Conservation (phyloP, 2,888 invertebrate genomes). For the Cancer borealis region DNA sequence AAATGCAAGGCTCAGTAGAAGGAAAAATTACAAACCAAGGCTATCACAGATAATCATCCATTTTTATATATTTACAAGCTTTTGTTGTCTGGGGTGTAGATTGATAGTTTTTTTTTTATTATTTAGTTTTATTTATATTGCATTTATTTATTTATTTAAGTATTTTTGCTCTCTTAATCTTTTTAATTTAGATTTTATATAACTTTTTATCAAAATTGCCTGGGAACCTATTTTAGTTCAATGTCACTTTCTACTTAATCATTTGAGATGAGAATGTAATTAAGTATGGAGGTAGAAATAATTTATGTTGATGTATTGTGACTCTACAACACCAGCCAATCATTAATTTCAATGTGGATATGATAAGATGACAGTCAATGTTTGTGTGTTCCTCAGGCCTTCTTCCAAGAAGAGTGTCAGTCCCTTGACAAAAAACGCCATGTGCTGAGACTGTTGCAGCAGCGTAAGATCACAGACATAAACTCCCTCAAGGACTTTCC, state of each 20-base stretch:
- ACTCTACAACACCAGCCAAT: slow-evolving; percentile 9
- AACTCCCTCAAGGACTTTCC: slow-evolving; percentile 87
- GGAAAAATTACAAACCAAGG: too few relatives aligned
- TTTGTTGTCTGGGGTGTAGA: too few relatives aligned
- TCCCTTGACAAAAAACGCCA: slow-evolving; percentile 94
- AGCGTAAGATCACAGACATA: slow-evolving; percentile 88
- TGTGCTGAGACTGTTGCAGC: slow-evolving; percentile 94
- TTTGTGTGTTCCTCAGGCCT: slow-evolving; percentile 82
- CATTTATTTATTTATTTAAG: neutral
- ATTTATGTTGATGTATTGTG: neutral
- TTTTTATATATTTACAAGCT: neutral
- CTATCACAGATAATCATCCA: neutral
- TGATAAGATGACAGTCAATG: slow-evolving; percentile 1
- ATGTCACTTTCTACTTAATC: neutral
- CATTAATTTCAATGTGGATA: neutral
- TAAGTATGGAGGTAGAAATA: neutral
- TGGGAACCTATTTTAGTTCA: neutral
- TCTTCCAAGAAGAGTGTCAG: slow-evolving; percentile 95
- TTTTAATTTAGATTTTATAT: neutral
- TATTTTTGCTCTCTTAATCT: neutral
- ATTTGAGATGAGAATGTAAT: neutral
- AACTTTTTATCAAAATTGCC: neutral
- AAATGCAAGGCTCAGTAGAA: neutral
- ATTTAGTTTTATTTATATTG: slow-evolving; percentile 36
- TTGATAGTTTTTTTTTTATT: slow-evolving; percentile 39